Conservation (phyloP, 2,888 invertebrate genomes). For the Andrena bucephala region DNA sequence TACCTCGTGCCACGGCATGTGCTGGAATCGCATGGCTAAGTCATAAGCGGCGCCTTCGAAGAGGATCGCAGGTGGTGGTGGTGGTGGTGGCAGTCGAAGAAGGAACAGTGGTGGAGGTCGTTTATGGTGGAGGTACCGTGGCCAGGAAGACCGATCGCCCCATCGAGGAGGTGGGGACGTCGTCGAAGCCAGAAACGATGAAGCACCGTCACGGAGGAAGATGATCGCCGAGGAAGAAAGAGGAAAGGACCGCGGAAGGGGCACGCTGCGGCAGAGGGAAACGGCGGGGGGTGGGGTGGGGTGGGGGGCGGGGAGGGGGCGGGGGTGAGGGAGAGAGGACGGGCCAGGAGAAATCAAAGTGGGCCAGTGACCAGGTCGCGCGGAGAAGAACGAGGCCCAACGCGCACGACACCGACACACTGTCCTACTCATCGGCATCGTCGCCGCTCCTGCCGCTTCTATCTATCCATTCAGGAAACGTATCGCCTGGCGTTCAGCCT, state of each 20-base stretch:
- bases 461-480: conserved; percentile 78
- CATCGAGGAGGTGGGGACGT: conserved; percentile 47
- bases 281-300: conserved; percentile 33
- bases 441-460: conserved; percentile 63
- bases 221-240: conserved; percentile 7
- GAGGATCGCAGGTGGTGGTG: conserved; percentile 56
- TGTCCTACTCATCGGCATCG: conserved; percentile 83
- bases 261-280: conserved; percentile 22
- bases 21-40: conserved; percentile 82
- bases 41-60: conserved; percentile 78
- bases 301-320: conserved; percentile 23
- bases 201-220: conserved; percentile 14
- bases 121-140: conserved; percentile 69
- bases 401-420: conserved; percentile 84
- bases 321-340: conserved; percentile 25
- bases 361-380: conserved; percentile 84
- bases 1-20: conserved; percentile 80
- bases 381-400: conserved; percentile 83
- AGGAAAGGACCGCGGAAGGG: conserved; percentile 20
- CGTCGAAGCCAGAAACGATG: conserved; percentile 52
- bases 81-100: conserved; percentile 63
- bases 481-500: conserved; percentile 64
- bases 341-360: conserved; percentile 81
- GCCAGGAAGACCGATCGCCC: conserved; percentile 59
- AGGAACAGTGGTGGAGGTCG: conserved; percentile 67